These are phyloP conservation scores for Euplexia lucipara DNA, from an alignment of 2,888 invertebrate species.

Conservation along the genomic window DNA sequence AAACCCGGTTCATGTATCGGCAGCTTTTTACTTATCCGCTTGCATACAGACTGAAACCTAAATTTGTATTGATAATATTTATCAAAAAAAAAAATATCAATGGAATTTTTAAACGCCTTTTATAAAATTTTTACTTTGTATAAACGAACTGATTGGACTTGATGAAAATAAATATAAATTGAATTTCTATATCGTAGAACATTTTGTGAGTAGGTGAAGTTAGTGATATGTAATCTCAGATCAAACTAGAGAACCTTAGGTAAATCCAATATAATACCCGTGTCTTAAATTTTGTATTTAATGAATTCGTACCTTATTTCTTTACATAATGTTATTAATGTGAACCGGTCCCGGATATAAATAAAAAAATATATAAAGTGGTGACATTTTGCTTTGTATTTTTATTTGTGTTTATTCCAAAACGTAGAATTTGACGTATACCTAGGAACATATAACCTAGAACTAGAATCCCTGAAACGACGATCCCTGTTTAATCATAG, in stretches of 20 bases:
- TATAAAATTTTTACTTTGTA: constrained; percentile 51
- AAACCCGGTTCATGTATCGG: constrained; percentile 34
- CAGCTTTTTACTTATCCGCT: constrained; percentile 32
- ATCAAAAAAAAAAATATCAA: constrained; percentile 28
- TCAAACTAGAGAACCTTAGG: constrained; percentile 71
- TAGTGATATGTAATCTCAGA: constrained; percentile 78
- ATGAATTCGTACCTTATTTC: constrained; percentile 83
- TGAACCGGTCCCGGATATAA: constrained; percentile 84
- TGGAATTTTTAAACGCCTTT: constrained; percentile 43
- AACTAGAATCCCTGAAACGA: no score
- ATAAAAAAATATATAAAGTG: constrained; percentile 80
- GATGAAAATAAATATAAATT: constrained; percentile 23
- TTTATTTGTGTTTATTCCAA: constrained; percentile 53
- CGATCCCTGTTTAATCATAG: no score
- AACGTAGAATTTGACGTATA: no score
- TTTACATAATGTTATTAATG: constrained; percentile 86
- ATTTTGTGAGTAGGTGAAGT: constrained; percentile 55
- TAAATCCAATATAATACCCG: constrained; percentile 72
- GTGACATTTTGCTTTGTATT: constrained; percentile 67
- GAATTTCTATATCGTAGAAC: constrained; percentile 47
- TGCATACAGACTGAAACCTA: constrained; percentile 18
- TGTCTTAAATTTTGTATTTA: constrained; percentile 84
- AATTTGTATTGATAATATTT: constrained; percentile 53
- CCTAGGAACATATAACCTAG: no score
- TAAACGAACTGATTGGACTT: constrained; percentile 56